These are phyloP conservation scores for Leucoraja ocellata DNA, from an alignment of 2,797 vertebrate genomes.

Conservation along the genomic window DNA sequence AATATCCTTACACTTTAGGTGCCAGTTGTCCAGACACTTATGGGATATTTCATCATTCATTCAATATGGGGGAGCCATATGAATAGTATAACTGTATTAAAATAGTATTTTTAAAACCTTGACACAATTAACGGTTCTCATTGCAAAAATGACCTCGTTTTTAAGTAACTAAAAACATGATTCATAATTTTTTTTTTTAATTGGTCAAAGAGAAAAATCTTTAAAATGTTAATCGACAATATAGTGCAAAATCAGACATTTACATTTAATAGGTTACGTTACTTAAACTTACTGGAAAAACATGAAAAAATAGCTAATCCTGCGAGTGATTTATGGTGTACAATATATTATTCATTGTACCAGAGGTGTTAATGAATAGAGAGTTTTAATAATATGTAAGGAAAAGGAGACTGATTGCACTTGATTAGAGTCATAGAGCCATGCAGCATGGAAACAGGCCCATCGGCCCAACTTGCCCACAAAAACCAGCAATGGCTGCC, in stretches of 20 bases:
- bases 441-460: too few relatives aligned
- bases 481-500: too few relatives aligned
- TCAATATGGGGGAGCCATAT: too few relatives aligned
- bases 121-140: neutral
- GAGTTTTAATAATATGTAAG: too few relatives aligned
- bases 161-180: neutral
- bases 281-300: neutral
- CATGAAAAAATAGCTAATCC: neutral
- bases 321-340: neutral
- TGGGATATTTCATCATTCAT: too few relatives aligned
- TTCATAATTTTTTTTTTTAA: neutral
- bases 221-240: neutral
- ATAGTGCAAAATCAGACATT: too few relatives aligned
- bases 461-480: too few relatives aligned
- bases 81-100: too few relatives aligned
- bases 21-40: too few relatives aligned
- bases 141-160: neutral
- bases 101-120: too few relatives aligned
- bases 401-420: neutral
- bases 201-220: neutral
- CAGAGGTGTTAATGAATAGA: neutral
- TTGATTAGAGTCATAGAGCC: too few relatives aligned
- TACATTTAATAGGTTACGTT: neutral
- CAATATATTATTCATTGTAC: neutral
- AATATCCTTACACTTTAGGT: too few relatives aligned